Evolutionary conservation across 2,888 invertebrate genomes (phyloP), one percentile per base, ranked within the genome.

Genomic region (Lasius platythorax): DNA sequence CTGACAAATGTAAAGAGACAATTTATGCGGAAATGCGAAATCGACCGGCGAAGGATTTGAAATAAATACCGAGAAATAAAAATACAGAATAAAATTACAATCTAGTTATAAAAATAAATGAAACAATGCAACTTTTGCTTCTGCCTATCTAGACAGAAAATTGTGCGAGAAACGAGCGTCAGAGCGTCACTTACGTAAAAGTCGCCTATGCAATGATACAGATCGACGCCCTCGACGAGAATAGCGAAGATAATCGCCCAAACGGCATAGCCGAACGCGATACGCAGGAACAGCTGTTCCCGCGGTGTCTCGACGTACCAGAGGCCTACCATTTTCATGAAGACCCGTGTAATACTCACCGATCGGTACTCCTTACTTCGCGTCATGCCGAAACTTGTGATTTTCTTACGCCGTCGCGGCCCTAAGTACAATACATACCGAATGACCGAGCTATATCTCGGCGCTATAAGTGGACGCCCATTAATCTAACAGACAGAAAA

Each of bases 301-400:
- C 70, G 75, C n/a, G 73, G 30, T 1, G 70, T 85, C 37, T 86
- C 72, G n/a, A 90, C 87, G n/a, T 82, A 43, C 92, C 92, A 92
- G 61, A 91, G 89, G 9, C 91, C 91, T 11, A 91, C 87, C 28
- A 89, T 67, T 74, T 82, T 91, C 91, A 91, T 90, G 64, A 85
- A 90, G 37, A 91, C 83, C 40, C 90, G 85, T 33, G 88, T 91
- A n/a, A 91, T 58, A 56, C 18, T 82, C n/a, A 84, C 76, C 75
- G 90, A 88, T 40, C 72, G 85, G 82, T 89, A 90, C 53, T 50
- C 83, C 61, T 85, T 86, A 68, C 53, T 85, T 43, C 12, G 30
- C 46, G 37, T 61, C 89, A 89, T 89, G 4, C 50, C 68, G 72
- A 15, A 64, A 53, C 53, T 58, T 28, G 75, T 74, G 30, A 78